Conservation (phyloP, 2,797 vertebrate species). For the Leuciscus waleckii region DNA sequence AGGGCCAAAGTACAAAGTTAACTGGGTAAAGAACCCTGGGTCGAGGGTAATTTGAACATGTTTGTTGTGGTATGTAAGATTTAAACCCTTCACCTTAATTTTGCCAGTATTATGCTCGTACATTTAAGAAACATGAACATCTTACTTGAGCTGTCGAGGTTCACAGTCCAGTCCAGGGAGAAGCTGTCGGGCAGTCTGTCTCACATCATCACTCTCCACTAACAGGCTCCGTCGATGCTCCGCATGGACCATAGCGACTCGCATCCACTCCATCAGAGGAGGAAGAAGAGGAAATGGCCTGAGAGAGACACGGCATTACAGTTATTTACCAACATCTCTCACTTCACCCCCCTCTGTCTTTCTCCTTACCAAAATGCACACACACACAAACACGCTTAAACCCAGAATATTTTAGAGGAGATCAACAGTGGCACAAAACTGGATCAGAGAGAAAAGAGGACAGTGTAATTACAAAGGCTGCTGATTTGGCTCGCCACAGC, state of each 20-base stretch:
- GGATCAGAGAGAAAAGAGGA: conserved; percentile 29
- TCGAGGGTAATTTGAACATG: not conserved
- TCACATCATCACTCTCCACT: conserved; percentile 92
- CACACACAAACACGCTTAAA: conserved; percentile 11
- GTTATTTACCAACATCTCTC: conserved; percentile 8
- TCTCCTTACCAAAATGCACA: not conserved
- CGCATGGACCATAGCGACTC: conserved; percentile 88
- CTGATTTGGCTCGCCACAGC: conserved; percentile 20
- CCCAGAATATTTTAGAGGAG: conserved; percentile 3
- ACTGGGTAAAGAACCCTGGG: not conserved
- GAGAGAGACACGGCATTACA: not conserved
- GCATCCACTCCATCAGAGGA: conserved; percentile 94
- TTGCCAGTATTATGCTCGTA: not conserved
- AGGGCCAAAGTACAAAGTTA: not conserved
- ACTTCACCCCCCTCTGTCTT: not conserved
- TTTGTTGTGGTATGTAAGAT: not conserved
- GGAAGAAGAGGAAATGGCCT: conserved; percentile 92
- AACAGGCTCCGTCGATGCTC: conserved; percentile 93
- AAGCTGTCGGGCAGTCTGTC: conserved; percentile 88
- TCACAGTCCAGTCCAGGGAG: conserved; percentile 93
- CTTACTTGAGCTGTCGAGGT: conserved; percentile 90
- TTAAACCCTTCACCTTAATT: not conserved
- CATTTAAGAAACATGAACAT: not conserved
- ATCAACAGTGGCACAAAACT: conserved; percentile 23
- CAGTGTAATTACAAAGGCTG: conserved; percentile 38